Percentiles rank a stretch among this genome's conserved stretches.
Evolutionary conservation across 2,113 vertebrate genomes (phyloP).

Genomic region (Cephalopholis sonnerati): DNA sequence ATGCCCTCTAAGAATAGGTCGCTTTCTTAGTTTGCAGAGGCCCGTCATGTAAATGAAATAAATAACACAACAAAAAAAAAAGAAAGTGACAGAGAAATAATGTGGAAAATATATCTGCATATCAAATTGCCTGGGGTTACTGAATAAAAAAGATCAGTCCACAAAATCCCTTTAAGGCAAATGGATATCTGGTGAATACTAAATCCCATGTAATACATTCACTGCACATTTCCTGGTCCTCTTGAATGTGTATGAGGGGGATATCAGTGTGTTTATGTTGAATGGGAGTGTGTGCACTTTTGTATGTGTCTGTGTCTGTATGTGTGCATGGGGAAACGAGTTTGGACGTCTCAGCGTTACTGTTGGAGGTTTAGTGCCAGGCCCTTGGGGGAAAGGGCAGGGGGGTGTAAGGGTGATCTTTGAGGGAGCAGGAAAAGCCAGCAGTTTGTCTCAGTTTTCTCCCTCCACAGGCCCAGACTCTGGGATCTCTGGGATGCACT

Average conservation of each 20-base stretch:
- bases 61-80: constrained; percentile 71
- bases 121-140: constrained; percentile 70
- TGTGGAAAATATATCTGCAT: constrained; percentile 64
- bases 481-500: constrained; percentile 87
- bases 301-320: constrained; percentile 24
- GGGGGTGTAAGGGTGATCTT: constrained; percentile 26
- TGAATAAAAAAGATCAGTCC: constrained; percentile 69
- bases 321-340: constrained; percentile 26
- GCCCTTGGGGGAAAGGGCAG: constrained; percentile 39
- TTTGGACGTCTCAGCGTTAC: constrained; percentile 75
- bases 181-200: constrained; percentile 70
- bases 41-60: constrained; percentile 77
- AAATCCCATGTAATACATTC: constrained; percentile 78
- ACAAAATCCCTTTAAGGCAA: constrained; percentile 83
- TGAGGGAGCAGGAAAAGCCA: constrained; percentile 41
- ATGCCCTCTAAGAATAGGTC: constrained; percentile 59
- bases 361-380: constrained; percentile 76
- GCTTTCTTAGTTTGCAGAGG: constrained; percentile 69
- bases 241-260: constrained; percentile 51
- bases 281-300: constrained; percentile 39
- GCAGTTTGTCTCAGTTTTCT: constrained; percentile 73
- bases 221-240: constrained; percentile 73
- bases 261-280: constrained; percentile 30
- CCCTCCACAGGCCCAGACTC: constrained; percentile 42
- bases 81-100: constrained; percentile 59